Evolutionary conservation across 2,888 invertebrate genomes (phyloP).

Genomic region (Leucophenga montana): DNA sequence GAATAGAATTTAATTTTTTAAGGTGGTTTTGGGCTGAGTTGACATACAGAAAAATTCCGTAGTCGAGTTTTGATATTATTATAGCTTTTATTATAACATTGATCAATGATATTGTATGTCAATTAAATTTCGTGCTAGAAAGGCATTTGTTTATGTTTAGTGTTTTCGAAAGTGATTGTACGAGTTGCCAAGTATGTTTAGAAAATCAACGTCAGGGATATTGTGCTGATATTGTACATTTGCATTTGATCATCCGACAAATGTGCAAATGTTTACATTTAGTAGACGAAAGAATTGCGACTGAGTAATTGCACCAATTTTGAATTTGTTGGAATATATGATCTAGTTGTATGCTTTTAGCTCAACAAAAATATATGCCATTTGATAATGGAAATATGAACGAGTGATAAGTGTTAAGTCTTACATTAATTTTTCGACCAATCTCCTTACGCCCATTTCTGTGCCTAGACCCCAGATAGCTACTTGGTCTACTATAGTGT

Average conservation of each 20-base stretch:
- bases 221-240: not conserved
- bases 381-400: not conserved
- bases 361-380: not conserved
- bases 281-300: not conserved
- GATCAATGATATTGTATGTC: not conserved
- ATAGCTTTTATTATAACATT: not conserved
- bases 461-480: slow-evolving; percentile 31
- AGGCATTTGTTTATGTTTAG: not conserved
- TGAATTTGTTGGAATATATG: not conserved
- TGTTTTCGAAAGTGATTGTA: not conserved
- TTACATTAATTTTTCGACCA: slow-evolving; percentile 24
- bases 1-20: not conserved
- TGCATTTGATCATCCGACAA: not conserved
- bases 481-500: slow-evolving; percentile 27
- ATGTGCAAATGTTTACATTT: not conserved
- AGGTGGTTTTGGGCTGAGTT: not conserved
- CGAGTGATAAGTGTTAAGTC: not conserved
- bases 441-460: slow-evolving; percentile 27
- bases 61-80: not conserved
- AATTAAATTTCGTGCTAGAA: not conserved
- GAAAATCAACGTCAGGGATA: not conserved
- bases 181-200: not conserved
- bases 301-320: too few relatives aligned
- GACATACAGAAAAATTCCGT: not conserved
- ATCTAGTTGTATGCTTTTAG: not conserved